Conservation (phyloP, 2,113 vertebrate species). For the Bujurquina vittata region DNA sequence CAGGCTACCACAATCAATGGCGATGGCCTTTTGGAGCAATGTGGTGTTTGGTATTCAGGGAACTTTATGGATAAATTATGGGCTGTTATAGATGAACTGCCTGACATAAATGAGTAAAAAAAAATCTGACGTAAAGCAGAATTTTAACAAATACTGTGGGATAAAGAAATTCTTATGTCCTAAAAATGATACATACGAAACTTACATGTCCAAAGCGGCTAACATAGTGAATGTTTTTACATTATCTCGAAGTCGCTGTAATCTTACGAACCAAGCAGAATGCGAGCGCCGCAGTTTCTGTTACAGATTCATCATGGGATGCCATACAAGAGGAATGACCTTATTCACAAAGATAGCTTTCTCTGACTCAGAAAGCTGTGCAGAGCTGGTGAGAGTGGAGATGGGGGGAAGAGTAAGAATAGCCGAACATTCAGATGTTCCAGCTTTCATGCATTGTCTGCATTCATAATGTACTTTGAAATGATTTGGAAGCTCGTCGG, state of each 20-base stretch:
- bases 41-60: not conserved
- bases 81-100: not conserved
- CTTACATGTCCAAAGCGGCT: not conserved
- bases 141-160: not conserved
- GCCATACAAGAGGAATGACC: conserved; percentile 31
- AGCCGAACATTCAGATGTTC: conserved; percentile 47
- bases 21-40: not conserved
- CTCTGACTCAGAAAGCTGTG: conserved; percentile 28
- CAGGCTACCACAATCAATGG: not conserved
- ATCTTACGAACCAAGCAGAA: conserved; percentile 5
- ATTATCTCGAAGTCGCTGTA: not conserved
- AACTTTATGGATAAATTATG: not conserved
- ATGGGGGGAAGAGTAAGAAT: conserved; percentile 64
- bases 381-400: conserved; percentile 41
- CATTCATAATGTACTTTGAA: conserved; percentile 43
- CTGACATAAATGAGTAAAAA: not conserved
- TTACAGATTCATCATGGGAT: conserved; percentile 27
- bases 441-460: conserved; percentile 62
- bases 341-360: conserved; percentile 53
- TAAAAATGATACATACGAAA: not conserved
- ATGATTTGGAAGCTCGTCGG: conserved; percentile 18
- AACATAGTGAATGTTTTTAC: not conserved
- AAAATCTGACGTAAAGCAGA: not conserved
- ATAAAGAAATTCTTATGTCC: not conserved
- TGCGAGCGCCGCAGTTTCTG: conserved; percentile 25